phyloP scores from a whole-genome alignment of 2,113 vertebrate genomes.

The Jaculus jaculus region DNA sequence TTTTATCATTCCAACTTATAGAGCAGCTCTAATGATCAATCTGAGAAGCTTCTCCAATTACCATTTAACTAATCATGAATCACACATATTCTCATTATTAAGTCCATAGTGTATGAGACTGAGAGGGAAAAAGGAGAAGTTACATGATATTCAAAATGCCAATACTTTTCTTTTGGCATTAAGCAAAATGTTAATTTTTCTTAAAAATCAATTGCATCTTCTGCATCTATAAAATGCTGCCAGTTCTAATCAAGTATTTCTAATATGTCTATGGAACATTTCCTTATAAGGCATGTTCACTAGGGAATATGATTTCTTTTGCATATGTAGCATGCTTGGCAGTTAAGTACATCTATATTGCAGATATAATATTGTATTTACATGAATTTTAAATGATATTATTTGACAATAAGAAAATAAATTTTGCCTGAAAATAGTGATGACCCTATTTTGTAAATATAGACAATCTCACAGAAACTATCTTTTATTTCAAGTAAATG shows the following conservation, averaged over 20 bases:
- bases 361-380: neutral
- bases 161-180: slow-evolving; percentile 71
- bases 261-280: slow-evolving; percentile 30
- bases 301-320: slow-evolving; percentile 32
- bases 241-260: slow-evolving; percentile 39
- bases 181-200: slow-evolving; percentile 60
- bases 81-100: slow-evolving; percentile 53
- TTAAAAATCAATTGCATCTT: slow-evolving; percentile 55
- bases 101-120: slow-evolving; percentile 17
- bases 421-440: neutral
- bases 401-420: neutral
- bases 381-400: slow-evolving; percentile 34
- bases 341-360: neutral
- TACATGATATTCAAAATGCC: slow-evolving; percentile 44
- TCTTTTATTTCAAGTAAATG: neutral
- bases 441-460: slow-evolving; percentile 18
- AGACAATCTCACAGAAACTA: slow-evolving; percentile 7
- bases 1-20: slow-evolving; percentile 43
- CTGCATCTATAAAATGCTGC: neutral
- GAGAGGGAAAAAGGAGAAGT: slow-evolving; percentile 62
- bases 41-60: slow-evolving; percentile 29
- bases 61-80: slow-evolving; percentile 56
- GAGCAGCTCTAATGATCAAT: slow-evolving; percentile 16
- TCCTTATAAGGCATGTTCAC: neutral
- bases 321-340: neutral